These are phyloP conservation scores for Salvelinus fontinalis DNA, from an alignment of 2,113 vertebrate genomes.

Conservation along the genomic window DNA sequence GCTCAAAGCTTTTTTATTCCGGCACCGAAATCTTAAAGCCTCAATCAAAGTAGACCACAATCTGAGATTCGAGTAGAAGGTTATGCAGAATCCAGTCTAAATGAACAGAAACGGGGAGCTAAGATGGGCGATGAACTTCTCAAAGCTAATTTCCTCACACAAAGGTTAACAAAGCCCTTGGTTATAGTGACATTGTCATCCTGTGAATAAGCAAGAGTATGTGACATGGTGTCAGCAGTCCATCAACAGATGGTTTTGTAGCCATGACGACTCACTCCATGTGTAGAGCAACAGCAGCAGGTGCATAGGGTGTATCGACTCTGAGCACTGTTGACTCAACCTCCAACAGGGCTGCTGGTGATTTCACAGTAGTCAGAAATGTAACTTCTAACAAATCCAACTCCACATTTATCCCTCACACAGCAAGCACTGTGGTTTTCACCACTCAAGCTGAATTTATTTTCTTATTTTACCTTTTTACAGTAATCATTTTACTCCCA, in stretches of 20 bases:
- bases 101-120: constrained; percentile 18
- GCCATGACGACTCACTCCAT: not conserved
- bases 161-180: constrained; percentile 34
- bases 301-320: not conserved
- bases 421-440: constrained; percentile 12
- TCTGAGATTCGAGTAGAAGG: constrained; percentile 3
- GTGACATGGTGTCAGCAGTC: constrained; percentile 1
- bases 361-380: not conserved
- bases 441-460: not conserved
- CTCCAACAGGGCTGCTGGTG: not conserved
- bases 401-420: constrained; percentile 19
- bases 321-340: not conserved
- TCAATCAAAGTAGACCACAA: too few relatives aligned
- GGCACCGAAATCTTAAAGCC: too few relatives aligned
- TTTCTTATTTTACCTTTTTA: too few relatives aligned
- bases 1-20: too few relatives aligned
- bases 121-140: constrained; percentile 32
- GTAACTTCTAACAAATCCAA: constrained; percentile 14
- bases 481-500: not conserved
- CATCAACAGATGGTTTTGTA: not conserved
- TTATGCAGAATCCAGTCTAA: constrained; percentile 21
- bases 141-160: constrained; percentile 35
- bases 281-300: not conserved
- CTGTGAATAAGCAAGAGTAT: constrained; percentile 18
- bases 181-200: not conserved